These are phyloP conservation scores for Morpho deidamia DNA, from an alignment of 2,888 invertebrate species.

Conservation along the genomic window DNA sequence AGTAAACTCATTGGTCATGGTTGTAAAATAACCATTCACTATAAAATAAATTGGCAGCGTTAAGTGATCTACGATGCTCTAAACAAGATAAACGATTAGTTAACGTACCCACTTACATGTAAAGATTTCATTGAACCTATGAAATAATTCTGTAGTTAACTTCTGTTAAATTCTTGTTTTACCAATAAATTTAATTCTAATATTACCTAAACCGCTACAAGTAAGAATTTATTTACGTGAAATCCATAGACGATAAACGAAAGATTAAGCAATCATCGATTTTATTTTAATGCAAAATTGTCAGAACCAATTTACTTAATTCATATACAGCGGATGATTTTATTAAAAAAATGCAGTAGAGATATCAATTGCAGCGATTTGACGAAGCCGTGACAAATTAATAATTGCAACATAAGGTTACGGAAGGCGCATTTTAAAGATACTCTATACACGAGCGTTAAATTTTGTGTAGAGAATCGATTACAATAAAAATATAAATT, in stretches of 20 bases:
- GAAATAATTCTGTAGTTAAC: constrained; percentile 1
- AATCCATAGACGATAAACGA: not conserved
- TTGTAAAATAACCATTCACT: constrained; percentile 7
- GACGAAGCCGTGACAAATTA: constrained; percentile 65
- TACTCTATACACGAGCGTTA: constrained; percentile 39
- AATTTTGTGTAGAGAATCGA: constrained; percentile 13
- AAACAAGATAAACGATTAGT: constrained; percentile 5
- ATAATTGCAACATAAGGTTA: constrained; percentile 64
- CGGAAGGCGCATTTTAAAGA: constrained; percentile 39
- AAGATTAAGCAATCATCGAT: constrained; percentile 15
- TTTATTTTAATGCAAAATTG: constrained; percentile 8
- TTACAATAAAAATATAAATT: constrained; percentile 11
- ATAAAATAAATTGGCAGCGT: constrained; percentile 3
- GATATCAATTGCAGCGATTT: constrained; percentile 42
- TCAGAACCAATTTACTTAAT: constrained; percentile 11
- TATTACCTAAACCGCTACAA: no score
- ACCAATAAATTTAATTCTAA: no score
- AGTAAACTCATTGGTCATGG: constrained; percentile 25
- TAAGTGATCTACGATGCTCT: not conserved
- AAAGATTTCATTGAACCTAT: constrained; percentile 3
- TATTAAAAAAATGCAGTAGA: constrained; percentile 16
- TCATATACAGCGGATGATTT: constrained; percentile 13
- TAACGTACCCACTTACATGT: constrained; percentile 2
- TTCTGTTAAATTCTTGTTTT: not conserved
- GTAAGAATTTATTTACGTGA: no score